Conservation (phyloP, 2,113 vertebrate genomes). For the Machaerirhynchus nigripectus region DNA sequence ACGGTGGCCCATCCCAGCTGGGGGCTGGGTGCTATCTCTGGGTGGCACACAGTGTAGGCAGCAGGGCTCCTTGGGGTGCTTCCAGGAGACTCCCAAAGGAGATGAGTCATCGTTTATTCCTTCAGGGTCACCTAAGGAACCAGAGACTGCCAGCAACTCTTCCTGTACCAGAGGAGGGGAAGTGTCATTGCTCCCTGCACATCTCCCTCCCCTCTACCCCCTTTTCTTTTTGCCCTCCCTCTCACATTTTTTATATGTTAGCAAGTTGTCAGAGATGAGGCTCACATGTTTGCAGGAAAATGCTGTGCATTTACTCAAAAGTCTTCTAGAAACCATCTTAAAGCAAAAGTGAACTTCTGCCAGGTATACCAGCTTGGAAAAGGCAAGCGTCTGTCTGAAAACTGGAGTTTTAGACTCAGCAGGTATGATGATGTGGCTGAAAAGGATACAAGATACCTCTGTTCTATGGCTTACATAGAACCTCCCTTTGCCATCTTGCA, state of each 20-base stretch:
- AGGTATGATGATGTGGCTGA: background rate
- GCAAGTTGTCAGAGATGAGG: background rate
- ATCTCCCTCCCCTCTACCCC: background rate
- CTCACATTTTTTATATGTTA: background rate
- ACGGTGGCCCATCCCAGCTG: background rate
- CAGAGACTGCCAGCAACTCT: background rate
- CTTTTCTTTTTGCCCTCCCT: background rate
- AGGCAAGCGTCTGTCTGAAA: background rate
- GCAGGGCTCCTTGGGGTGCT: background rate
- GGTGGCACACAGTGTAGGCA: background rate
- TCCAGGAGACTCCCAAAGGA: conserved; percentile 5
- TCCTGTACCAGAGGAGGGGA: background rate
- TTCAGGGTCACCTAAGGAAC: background rate
- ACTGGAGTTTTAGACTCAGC: background rate
- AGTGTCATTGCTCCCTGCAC: background rate
- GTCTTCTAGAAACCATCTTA: background rate
- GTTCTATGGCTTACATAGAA: background rate
- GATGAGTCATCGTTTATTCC: conserved; percentile 17
- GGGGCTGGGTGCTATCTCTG: background rate
- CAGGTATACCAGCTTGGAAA: background rate
- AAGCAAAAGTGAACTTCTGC: background rate
- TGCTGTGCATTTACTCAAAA: background rate
- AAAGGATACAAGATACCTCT: background rate
- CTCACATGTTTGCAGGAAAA: background rate
- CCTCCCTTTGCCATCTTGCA: background rate